A percentile compares a stretch with the other conserved stretches of the same genome.
Conservation (phyloP, 2,888 invertebrate species). For the Chrysotoxum bicinctum region DNA sequence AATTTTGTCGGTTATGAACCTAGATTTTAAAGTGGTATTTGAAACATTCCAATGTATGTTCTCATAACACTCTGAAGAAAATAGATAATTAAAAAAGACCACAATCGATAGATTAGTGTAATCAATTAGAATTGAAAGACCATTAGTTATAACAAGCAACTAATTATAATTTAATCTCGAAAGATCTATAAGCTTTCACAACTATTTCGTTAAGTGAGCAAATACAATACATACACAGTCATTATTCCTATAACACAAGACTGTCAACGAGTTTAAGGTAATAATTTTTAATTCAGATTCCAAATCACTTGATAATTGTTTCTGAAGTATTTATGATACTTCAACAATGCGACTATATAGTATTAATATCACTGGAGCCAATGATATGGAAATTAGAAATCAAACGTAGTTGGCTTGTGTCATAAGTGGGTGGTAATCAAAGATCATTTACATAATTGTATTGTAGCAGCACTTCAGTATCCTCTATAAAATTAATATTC, state of each 20-base stretch:
- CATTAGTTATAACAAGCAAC: neutral
- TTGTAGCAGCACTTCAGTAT: neutral
- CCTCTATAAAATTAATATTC: slow-evolving; percentile 3
- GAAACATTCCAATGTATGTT: no score
- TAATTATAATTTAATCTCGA: neutral
- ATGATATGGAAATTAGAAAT: slow-evolving; percentile 55
- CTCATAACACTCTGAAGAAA: no score
- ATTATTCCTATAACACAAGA: neutral
- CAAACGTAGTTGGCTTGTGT: slow-evolving; percentile 6
- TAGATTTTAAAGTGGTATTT: no score
- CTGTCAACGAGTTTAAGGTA: slow-evolving; percentile 42
- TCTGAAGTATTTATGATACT: slow-evolving; percentile 56
- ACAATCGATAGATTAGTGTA: no score
- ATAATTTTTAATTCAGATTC: slow-evolving; percentile 47
- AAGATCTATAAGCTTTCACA: neutral
- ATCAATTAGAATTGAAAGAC: neutral
- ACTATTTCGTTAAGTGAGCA: neutral
- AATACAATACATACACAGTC: neutral
- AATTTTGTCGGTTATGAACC: no score
- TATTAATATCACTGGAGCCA: slow-evolving; percentile 61
- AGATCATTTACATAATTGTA: slow-evolving; percentile 23
- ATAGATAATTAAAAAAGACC: no score
- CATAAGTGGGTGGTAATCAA: slow-evolving; percentile 15
- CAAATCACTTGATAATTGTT: slow-evolving; percentile 56
- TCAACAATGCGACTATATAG: slow-evolving; percentile 16